A percentile compares a stretch with the other conserved stretches of the same genome.
Evolutionary conservation across 30 jellyfish, hydroid and myxozoan species (phyloP).

Genomic region (Cassiopea xamachana): DNA sequence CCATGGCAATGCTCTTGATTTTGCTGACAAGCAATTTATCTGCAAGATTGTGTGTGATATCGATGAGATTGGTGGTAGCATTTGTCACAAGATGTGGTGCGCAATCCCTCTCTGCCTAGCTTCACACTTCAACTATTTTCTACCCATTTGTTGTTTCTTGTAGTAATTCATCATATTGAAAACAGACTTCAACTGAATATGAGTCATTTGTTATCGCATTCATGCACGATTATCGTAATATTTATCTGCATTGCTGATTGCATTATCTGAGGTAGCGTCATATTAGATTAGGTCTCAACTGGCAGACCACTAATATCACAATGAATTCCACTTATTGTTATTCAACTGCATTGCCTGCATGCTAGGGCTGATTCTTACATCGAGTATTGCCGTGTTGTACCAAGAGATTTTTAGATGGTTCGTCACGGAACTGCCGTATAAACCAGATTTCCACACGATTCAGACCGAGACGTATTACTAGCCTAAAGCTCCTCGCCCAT

Average conservation of each 20-base stretch:
- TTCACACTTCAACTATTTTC: not conserved
- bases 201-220: not conserved
- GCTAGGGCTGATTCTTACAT: too few species aligned
- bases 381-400: too few species aligned
- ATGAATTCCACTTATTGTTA: not conserved
- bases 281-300: not conserved
- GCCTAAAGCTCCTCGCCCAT: too few species aligned
- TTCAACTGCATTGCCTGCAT: not conserved
- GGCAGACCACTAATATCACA: not conserved
- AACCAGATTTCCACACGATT: too few species aligned
- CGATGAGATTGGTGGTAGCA: too few species aligned
- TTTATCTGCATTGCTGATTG: not conserved
- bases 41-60: too few species aligned
- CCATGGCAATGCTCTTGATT: too few species aligned
- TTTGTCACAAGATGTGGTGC: too few species aligned
- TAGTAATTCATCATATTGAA: not conserved
- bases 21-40: too few species aligned
- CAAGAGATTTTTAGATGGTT: too few species aligned
- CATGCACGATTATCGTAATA: not conserved
- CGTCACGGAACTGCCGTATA: too few species aligned
- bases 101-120: conserved; percentile 2
- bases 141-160: not conserved
- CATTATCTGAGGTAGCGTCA: conserved; percentile 1
- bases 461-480: too few species aligned
- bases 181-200: not conserved